Percentiles rank a stretch among this genome's conserved stretches.
Evolutionary conservation across 2,888 invertebrate genomes (phyloP).

Genomic region (Drosophila phalerata): DNA sequence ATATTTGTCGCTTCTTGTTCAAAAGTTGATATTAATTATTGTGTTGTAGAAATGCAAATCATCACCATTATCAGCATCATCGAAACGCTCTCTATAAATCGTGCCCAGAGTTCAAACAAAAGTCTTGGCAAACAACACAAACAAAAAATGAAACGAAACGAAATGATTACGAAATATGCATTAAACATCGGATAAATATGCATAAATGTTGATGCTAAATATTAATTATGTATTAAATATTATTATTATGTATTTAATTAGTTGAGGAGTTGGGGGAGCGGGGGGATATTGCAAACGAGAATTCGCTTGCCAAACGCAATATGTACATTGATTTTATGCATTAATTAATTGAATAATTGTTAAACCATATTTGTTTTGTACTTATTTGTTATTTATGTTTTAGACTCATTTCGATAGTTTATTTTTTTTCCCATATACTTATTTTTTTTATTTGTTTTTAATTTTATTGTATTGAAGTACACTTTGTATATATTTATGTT

Average conservation of each 20-base stretch:
- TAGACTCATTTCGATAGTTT: conserved; percentile 35
- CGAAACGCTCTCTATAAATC: conserved; percentile 34
- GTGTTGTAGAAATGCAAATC: conserved; percentile 2
- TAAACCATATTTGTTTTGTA: conserved; percentile 67
- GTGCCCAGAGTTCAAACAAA: conserved; percentile 47
- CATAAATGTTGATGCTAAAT: conserved; percentile 38
- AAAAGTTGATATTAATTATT: conserved; percentile 24
- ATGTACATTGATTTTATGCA: conserved; percentile 49
- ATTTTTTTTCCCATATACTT: conserved; percentile 6
- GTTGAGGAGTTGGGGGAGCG: conserved; percentile 23
- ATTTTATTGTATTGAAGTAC: conserved; percentile 37
- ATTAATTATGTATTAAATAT: conserved; percentile 32
- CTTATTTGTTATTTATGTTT: conserved; percentile 74
- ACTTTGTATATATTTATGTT: conserved; percentile 45
- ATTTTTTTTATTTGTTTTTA: conserved; percentile 41
- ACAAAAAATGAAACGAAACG: conserved; percentile 4
- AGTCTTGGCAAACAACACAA: conserved; percentile 28
- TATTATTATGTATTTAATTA: conserved; percentile 50
- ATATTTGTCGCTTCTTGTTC: conserved; percentile 15
- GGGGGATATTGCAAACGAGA: conserved; percentile 25
- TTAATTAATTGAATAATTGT: conserved; percentile 55
- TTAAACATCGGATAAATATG: conserved; percentile 24
- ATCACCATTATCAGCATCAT: conserved; percentile 2
- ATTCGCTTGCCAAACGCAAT: conserved; percentile 50
- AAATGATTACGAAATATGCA: conserved; percentile 26